Evolutionary conservation across 2,888 invertebrate genomes (phyloP).

Genomic region (Pterobdella sp.): DNA sequence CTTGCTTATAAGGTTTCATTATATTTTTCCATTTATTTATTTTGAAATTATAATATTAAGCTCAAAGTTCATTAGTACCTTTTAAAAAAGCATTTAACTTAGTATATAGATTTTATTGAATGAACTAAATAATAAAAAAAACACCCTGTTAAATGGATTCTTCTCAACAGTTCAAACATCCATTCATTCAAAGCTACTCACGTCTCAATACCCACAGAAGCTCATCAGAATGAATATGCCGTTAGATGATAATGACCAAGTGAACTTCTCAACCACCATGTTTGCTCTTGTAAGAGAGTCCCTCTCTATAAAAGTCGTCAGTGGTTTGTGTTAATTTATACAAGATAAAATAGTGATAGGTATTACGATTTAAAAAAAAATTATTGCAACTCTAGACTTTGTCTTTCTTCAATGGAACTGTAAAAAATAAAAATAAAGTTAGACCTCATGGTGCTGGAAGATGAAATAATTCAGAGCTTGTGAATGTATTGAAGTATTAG

Average conservation of each 20-base stretch:
- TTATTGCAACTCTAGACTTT: not conserved
- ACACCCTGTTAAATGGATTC: not conserved
- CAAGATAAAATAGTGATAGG: not conserved
- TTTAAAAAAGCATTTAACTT: too few species aligned
- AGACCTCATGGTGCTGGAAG: too few species aligned
- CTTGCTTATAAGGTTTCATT: slow-evolving; percentile 74
- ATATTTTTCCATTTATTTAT: not conserved
- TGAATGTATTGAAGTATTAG: too few species aligned
- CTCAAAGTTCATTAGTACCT: too few species aligned
- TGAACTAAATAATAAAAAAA: not conserved
- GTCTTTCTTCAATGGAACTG: too few species aligned
- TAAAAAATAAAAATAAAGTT: too few species aligned
- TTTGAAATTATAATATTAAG: slow-evolving; percentile 35
- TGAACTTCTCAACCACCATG: slow-evolving; percentile 95
- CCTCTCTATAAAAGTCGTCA: slow-evolving; percentile 93
- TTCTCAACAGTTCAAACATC: not conserved
- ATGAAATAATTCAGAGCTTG: too few species aligned
- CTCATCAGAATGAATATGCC: slow-evolving; percentile 99
- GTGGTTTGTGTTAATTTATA: slow-evolving; percentile 67
- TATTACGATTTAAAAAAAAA: not conserved
- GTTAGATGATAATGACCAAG: slow-evolving; percentile 80
- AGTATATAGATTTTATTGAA: not conserved
- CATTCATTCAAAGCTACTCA: not conserved
- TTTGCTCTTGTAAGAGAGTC: slow-evolving; percentile 98
- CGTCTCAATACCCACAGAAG: slow-evolving; percentile 56